Evolutionary conservation across 2,888 invertebrate species (phyloP).

Genomic region (Barypeithes pellucidus): DNA sequence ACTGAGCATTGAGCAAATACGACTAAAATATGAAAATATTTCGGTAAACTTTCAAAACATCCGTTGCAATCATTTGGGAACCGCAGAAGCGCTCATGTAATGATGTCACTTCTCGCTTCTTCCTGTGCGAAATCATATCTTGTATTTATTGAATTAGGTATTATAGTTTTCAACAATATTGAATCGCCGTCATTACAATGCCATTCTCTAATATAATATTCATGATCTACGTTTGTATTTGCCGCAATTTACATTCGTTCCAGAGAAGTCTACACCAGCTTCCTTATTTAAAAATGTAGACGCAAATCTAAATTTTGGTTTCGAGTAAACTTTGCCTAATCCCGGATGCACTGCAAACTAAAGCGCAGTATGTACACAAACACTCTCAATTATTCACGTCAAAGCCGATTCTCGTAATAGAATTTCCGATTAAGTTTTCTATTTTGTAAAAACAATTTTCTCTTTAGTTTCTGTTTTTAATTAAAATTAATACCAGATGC

Average conservation of each 20-base stretch:
- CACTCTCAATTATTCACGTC: conserved; percentile 62
- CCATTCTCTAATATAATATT: conserved; percentile 11
- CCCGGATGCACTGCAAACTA: conserved; percentile 58
- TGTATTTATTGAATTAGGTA: no score
- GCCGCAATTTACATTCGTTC: conserved; percentile 11
- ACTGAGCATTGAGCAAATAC: no score
- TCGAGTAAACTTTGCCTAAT: conserved; percentile 61
- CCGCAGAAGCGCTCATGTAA: no score
- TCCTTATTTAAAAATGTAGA: conserved; percentile 48
- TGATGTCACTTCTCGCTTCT: no score
- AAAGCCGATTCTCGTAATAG: conserved; percentile 65
- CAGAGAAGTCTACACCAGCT: conserved; percentile 25
- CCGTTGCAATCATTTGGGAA: no score
- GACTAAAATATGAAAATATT: no score
- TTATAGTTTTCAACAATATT: no score
- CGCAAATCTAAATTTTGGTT: conserved; percentile 57
- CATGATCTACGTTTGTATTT: background rate
- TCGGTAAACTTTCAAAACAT: no score
- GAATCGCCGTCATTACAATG: no score
- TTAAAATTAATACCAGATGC: conserved; percentile 35
- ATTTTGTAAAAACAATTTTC: conserved; percentile 56
- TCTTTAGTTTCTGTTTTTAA: conserved; percentile 45
- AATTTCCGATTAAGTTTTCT: conserved; percentile 64
- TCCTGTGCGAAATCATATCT: no score
- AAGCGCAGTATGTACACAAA: conserved; percentile 60